Evolutionary conservation across 2,797 vertebrate species (phyloP).

Genomic region (Leuciscus waleckii): DNA sequence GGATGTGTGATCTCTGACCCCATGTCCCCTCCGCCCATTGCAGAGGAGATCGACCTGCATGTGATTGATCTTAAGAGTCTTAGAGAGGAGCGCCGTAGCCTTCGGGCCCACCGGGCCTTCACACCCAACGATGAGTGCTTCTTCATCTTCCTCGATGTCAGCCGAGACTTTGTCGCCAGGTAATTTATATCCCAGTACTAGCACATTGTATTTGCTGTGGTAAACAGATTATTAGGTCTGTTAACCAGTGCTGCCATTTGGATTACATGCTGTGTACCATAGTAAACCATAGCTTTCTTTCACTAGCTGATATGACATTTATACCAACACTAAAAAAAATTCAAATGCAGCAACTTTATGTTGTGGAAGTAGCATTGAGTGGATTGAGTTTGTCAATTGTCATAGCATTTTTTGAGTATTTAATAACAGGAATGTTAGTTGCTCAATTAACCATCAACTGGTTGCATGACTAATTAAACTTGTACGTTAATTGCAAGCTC

Average conservation of each 20-base stretch:
- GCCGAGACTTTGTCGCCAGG: conserved; percentile 97
- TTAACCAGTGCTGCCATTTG: background rate
- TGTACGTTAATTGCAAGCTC: background rate
- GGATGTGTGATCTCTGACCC: conserved; percentile 92
- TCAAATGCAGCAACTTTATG: background rate
- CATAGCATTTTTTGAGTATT: background rate
- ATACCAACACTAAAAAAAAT: background rate
- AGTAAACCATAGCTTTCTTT: background rate
- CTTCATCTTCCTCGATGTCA: conserved; percentile 98
- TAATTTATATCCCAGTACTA: conserved; percentile 62
- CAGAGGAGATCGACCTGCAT: conserved; percentile 94
- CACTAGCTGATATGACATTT: background rate
- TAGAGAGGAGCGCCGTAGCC: conserved; percentile 88
- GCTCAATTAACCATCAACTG: background rate
- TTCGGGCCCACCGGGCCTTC: conserved; percentile 92
- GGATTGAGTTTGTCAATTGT: background rate
- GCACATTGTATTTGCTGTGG: background rate
- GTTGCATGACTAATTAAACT: background rate
- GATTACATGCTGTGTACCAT: background rate
- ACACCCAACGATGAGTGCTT: conserved; percentile 96
- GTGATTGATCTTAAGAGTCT: conserved; percentile 95
- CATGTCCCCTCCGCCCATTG: conserved; percentile 94
- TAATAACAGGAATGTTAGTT: background rate
- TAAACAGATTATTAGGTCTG: background rate
- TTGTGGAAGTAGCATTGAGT: background rate